These are phyloP conservation scores for Sebastes trivittatus DNA, from an alignment of 2,797 vertebrate genomes.

Conservation along the genomic window DNA sequence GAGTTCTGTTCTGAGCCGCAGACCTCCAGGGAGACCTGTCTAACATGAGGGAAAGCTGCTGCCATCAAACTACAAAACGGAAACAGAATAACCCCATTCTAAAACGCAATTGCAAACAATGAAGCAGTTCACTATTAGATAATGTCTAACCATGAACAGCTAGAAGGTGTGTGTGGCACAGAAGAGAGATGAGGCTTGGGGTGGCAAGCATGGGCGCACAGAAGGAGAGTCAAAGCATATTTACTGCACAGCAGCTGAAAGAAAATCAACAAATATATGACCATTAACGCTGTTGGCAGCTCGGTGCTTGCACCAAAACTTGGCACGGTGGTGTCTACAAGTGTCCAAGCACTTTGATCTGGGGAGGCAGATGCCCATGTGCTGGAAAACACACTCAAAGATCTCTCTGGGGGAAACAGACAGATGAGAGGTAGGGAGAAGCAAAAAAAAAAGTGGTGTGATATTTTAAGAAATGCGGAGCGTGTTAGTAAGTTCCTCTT, in stretches of 20 bases:
- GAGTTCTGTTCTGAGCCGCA: slow-evolving; percentile 25
- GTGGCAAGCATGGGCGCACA: neutral
- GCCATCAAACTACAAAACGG: slow-evolving; percentile 35
- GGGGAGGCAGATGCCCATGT: slow-evolving; percentile 12
- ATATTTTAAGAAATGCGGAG: slow-evolving; percentile 64
- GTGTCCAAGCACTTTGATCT: slow-evolving; percentile 31
- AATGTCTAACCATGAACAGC: neutral
- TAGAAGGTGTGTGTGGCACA: neutral
- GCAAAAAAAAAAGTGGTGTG: slow-evolving; percentile 26
- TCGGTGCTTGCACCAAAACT: slow-evolving; percentile 49
- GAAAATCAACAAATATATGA: slow-evolving; percentile 43
- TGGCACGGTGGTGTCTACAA: slow-evolving; percentile 49
- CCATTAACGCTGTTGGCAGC: slow-evolving; percentile 55
- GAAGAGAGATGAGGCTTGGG: neutral
- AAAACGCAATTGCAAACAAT: slow-evolving; percentile 33
- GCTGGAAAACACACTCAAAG: slow-evolving; percentile 21
- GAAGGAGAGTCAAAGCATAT: slow-evolving; percentile 1
- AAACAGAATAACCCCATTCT: slow-evolving; percentile 23
- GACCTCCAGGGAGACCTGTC: slow-evolving; percentile 39
- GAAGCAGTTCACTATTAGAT: slow-evolving; percentile 19
- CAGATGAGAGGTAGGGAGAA: slow-evolving; percentile 19
- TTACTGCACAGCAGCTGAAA: slow-evolving; percentile 23
- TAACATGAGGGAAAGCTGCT: slow-evolving; percentile 36
- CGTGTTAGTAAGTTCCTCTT: slow-evolving; percentile 63
- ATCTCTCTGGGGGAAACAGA: slow-evolving; percentile 9